A percentile compares a stretch with the other conserved stretches of the same genome.
Evolutionary conservation across 37 sponge, comb jelly and placozoan species (phyloP).

Genomic region (Eunapius fragilis): DNA sequence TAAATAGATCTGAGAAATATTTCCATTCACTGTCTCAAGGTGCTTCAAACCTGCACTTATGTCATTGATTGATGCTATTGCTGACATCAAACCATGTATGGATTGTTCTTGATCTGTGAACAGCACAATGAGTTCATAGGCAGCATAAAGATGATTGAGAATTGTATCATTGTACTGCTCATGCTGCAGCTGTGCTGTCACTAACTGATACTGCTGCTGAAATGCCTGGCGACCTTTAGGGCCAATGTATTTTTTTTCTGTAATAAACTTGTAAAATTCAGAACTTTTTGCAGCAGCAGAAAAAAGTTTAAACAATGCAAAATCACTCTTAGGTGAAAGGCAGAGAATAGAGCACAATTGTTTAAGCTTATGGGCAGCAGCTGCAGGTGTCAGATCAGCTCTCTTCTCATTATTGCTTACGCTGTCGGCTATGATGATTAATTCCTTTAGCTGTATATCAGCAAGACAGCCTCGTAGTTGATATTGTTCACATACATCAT

Average conservation of each 20-base stretch:
- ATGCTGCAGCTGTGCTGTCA: conserved; percentile 10
- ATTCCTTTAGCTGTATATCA: conserved; percentile 39
- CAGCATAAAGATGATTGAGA: background rate
- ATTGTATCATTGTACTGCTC: background rate
- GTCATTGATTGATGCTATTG: background rate
- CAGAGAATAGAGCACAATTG: conserved; percentile 34
- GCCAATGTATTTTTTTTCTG: too few relatives aligned
- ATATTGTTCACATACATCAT: conserved; percentile 71
- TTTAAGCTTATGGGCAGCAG: conserved; percentile 46
- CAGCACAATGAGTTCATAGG: background rate
- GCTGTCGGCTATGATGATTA: conserved; percentile 39
- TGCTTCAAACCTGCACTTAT: background rate
- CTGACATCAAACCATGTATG: background rate
- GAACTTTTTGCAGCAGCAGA: too few relatives aligned
- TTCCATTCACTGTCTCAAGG: conserved; percentile 6
- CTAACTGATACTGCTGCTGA: background rate
- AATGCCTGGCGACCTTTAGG: background rate
- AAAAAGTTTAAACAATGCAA: too few relatives aligned
- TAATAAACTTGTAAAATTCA: too few relatives aligned
- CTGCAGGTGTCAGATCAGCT: conserved; percentile 53
- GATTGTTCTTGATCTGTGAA: background rate
- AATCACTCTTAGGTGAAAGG: conserved; percentile 5
- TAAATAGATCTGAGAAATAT: background rate
- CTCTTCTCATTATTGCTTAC: conserved; percentile 31
- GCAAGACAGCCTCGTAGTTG: conserved; percentile 51